Conservation (phyloP, 2,888 invertebrate genomes). For the Arrhopalites spinosus region DNA sequence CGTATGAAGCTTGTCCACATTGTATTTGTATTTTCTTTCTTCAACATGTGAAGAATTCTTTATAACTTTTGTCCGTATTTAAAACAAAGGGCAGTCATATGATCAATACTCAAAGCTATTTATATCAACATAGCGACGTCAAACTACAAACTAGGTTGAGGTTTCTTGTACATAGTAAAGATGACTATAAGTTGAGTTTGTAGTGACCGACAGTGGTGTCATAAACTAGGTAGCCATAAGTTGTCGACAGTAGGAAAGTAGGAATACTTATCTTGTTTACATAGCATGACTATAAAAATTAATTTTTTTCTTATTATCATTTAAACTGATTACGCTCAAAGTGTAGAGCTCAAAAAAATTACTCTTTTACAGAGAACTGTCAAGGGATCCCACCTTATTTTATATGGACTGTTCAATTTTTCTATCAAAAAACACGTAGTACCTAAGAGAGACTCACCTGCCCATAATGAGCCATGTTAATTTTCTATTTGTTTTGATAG, state of each 20-base stretch:
- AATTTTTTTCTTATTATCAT: background rate
- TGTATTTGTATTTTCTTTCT: background rate
- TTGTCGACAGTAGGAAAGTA: background rate
- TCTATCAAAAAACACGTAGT: too few relatives aligned
- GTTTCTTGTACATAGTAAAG: conserved; percentile 3
- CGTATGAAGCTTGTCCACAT: background rate
- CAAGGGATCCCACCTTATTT: too few relatives aligned
- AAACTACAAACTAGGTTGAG: background rate
- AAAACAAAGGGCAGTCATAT: conserved; percentile 11
- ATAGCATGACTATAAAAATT: background rate
- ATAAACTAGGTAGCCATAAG: too few relatives aligned
- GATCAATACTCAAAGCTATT: background rate
- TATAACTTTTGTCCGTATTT: background rate
- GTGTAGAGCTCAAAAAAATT: too few relatives aligned
- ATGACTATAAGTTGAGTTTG: background rate
- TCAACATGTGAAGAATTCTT: background rate
- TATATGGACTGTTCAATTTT: too few relatives aligned
- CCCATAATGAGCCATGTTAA: too few relatives aligned
- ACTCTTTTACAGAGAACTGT: too few relatives aligned
- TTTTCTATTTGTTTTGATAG: too few relatives aligned
- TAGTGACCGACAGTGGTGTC: background rate
- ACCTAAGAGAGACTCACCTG: too few relatives aligned
- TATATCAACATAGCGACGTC: background rate
- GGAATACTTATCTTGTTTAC: background rate
- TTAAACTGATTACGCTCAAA: background rate